Conservation (phyloP, 2,113 vertebrate genomes). For the Pterophyllum scalare region DNA sequence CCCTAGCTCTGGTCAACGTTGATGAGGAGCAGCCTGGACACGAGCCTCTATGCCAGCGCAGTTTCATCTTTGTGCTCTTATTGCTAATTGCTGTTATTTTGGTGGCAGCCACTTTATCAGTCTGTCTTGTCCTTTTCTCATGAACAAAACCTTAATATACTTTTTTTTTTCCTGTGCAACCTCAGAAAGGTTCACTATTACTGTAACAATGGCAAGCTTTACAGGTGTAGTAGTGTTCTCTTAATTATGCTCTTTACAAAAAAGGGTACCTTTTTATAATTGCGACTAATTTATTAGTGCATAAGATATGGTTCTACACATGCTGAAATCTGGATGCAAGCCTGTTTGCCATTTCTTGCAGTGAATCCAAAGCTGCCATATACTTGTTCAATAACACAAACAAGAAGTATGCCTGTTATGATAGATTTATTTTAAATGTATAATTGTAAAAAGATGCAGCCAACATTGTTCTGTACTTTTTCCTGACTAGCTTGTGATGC, state of each 20-base stretch:
- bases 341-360: constrained; percentile 29
- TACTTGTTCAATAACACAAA: constrained; percentile 18
- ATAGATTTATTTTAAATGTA: neutral
- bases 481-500: constrained; percentile 14
- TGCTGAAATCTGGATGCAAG: constrained; percentile 19
- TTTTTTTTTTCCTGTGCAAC: constrained; percentile 9
- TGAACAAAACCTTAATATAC: constrained; percentile 39
- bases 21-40: constrained; percentile 71
- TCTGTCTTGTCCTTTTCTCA: constrained; percentile 70
- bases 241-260: neutral
- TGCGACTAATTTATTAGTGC: neutral
- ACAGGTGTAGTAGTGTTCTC: constrained; percentile 4
- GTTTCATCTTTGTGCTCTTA: constrained; percentile 48
- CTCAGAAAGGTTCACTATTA: constrained; percentile 3
- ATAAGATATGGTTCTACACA: neutral
- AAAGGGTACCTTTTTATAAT: neutral
- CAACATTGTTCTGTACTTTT: neutral
- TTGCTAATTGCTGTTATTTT: constrained; percentile 53
- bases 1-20: constrained; percentile 67
- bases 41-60: constrained; percentile 34
- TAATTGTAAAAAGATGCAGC: neutral
- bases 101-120: constrained; percentile 56
- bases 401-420: constrained; percentile 12
- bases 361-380: constrained; percentile 43
- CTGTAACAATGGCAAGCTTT: constrained; percentile 11